Evolutionary conservation across 2,888 invertebrate species (phyloP).

Genomic region (Halictus ligatus): DNA sequence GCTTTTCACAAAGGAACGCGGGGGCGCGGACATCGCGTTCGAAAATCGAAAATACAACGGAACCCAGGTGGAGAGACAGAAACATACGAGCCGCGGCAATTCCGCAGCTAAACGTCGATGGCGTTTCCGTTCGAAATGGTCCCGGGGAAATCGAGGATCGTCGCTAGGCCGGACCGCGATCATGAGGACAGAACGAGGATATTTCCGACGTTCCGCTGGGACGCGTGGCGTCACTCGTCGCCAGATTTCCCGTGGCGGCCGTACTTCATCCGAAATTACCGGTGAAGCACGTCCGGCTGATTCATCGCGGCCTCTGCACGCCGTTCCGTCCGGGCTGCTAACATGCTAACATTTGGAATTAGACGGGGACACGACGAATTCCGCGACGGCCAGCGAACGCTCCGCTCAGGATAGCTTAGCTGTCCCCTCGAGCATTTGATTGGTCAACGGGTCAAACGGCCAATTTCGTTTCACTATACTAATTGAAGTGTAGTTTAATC

Average conservation of each 20-base stretch:
- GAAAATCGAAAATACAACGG: background rate
- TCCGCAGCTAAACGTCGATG: background rate
- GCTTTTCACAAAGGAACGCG: background rate
- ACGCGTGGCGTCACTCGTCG: slow-evolving; percentile 70
- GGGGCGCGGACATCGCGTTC: background rate
- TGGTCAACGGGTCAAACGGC: background rate
- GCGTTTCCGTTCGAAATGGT: background rate
- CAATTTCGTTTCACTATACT: background rate
- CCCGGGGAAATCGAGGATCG: background rate
- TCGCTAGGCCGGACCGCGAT: slow-evolving; percentile 25
- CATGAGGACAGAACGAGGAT: slow-evolving; percentile 60
- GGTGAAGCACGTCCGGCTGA: slow-evolving; percentile 74
- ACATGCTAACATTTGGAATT: slow-evolving; percentile 52
- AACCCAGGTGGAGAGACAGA: background rate
- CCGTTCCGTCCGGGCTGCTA: slow-evolving; percentile 47
- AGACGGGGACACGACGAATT: slow-evolving; percentile 21
- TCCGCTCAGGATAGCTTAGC: background rate
- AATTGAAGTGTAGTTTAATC: too few relatives aligned
- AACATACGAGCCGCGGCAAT: background rate
- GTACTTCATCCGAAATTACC: slow-evolving; percentile 79
- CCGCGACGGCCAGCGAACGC: slow-evolving; percentile 11
- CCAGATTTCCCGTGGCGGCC: slow-evolving; percentile 79
- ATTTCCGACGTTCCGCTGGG: slow-evolving; percentile 68
- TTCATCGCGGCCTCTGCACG: slow-evolving; percentile 62
- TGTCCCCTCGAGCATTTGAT: background rate